Conservation (phyloP, 1,140 invertebrate species). For the Drosophila teissieri region DNA sequence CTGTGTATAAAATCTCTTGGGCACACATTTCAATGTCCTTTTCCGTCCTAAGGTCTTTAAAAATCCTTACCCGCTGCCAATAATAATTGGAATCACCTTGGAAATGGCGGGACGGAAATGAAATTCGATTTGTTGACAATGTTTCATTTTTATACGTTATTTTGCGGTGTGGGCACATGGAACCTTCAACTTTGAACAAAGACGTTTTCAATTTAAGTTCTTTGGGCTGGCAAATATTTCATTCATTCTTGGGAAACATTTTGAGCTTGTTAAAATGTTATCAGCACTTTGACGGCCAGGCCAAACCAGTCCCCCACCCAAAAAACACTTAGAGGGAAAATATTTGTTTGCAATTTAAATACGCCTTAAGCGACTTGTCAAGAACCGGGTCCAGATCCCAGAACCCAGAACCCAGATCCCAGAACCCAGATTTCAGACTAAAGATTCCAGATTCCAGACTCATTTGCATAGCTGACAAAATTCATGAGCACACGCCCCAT, state of each 20-base stretch:
- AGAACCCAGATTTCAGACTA: not conserved
- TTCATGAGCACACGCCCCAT: slow-evolving; percentile 39
- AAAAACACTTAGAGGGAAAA: slow-evolving; percentile 45
- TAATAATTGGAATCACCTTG: slow-evolving; percentile 44
- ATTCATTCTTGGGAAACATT: slow-evolving; percentile 43
- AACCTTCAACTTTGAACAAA: slow-evolving; percentile 35
- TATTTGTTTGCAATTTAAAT: slow-evolving; percentile 67
- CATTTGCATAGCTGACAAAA: slow-evolving; percentile 64
- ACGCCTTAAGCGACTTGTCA: slow-evolving; percentile 55
- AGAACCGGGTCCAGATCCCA: slow-evolving; percentile 21
- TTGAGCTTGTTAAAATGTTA: slow-evolving; percentile 59
- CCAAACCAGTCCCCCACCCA: slow-evolving; percentile 1
- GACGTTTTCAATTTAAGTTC: slow-evolving; percentile 38
- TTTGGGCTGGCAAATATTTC: slow-evolving; percentile 52
- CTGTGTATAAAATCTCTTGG: not conserved
- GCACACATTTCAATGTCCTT: not conserved
- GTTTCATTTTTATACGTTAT: slow-evolving; percentile 11
- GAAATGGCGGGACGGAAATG: slow-evolving; percentile 45
- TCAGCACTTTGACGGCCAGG: slow-evolving; percentile 25
- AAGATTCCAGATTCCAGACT: not conserved
- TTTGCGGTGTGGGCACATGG: slow-evolving; percentile 8
- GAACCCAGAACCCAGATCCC: not conserved
- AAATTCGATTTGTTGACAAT: slow-evolving; percentile 46
- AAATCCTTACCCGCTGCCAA: slow-evolving; percentile 19
- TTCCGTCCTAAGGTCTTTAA: slow-evolving; percentile 9